A percentile compares a stretch with the other conserved stretches of the same genome.
These are phyloP conservation scores for Tenthredo distinguenda DNA, from an alignment of 2,888 invertebrate species.

Conservation along the genomic window DNA sequence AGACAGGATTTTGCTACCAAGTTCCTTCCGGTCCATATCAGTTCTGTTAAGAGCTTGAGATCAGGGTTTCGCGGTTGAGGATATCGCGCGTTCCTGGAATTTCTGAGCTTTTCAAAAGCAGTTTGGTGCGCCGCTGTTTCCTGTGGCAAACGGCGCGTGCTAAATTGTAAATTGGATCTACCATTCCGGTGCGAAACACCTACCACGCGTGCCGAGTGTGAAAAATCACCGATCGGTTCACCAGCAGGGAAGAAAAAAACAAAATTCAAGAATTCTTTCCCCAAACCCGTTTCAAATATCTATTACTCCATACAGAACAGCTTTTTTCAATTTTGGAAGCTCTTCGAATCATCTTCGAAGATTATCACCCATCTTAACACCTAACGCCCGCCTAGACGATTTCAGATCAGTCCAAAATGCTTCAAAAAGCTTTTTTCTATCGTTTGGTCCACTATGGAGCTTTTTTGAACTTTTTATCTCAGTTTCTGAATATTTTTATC, in stretches of 20 bases:
- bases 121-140: constrained; percentile 25
- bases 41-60: background rate
- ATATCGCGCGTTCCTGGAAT: background rate
- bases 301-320: background rate
- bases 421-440: background rate
- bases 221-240: constrained; percentile 8
- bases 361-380: background rate
- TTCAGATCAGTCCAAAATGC: background rate
- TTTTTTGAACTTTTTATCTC: no score
- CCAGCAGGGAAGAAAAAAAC: background rate
- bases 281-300: background rate
- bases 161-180: constrained; percentile 49
- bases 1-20: background rate
- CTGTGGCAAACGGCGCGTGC: constrained; percentile 33
- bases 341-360: background rate
- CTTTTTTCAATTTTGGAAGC: background rate
- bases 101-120: background rate
- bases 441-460: no score
- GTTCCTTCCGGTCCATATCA: constrained; percentile 7
- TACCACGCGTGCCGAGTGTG: constrained; percentile 36
- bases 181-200: constrained; percentile 42
- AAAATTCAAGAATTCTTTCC: background rate
- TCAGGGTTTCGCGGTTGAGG: background rate
- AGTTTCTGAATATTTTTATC: background rate
- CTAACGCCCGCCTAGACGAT: background rate